A percentile compares a stretch with the other conserved stretches of the same genome.
These are phyloP conservation scores for Saguinus imperator DNA, from an alignment of 2,113 vertebrate species.

Conservation along the genomic window DNA sequence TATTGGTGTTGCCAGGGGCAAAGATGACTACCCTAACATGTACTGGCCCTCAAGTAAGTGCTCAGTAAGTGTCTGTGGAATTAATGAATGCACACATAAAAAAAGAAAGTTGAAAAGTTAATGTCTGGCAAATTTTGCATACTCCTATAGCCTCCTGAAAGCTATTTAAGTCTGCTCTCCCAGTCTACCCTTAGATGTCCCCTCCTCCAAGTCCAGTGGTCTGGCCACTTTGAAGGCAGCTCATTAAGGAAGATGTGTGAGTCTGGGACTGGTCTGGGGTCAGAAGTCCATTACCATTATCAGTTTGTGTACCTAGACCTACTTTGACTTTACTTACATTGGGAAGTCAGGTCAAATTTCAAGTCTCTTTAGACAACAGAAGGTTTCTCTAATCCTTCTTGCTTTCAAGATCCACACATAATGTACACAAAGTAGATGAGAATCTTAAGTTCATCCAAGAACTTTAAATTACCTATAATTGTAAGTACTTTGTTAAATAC, in stretches of 20 bases:
- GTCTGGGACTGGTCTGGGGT: neutral
- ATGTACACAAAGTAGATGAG: neutral
- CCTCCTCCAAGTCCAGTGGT: too few species aligned
- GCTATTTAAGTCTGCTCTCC: neutral
- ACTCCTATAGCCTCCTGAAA: neutral
- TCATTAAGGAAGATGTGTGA: neutral
- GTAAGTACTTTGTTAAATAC: neutral
- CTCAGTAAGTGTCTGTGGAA: neutral
- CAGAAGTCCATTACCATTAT: neutral
- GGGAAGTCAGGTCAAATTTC: conserved; percentile 14
- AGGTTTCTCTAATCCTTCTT: conserved; percentile 15
- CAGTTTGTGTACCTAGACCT: neutral
- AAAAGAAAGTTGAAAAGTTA: neutral
- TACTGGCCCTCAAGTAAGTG: neutral
- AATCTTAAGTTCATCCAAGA: neutral
- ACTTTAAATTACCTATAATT: neutral
- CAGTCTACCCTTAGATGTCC: too few species aligned
- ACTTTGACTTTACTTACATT: neutral
- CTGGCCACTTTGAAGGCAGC: neutral
- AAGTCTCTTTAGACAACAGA: neutral
- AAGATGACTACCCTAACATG: neutral
- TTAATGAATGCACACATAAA: neutral
- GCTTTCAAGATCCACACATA: neutral
- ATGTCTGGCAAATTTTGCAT: neutral
- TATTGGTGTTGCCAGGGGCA: neutral